Conservation (phyloP, 2,888 invertebrate species). For the Litoditis marina region DNA sequence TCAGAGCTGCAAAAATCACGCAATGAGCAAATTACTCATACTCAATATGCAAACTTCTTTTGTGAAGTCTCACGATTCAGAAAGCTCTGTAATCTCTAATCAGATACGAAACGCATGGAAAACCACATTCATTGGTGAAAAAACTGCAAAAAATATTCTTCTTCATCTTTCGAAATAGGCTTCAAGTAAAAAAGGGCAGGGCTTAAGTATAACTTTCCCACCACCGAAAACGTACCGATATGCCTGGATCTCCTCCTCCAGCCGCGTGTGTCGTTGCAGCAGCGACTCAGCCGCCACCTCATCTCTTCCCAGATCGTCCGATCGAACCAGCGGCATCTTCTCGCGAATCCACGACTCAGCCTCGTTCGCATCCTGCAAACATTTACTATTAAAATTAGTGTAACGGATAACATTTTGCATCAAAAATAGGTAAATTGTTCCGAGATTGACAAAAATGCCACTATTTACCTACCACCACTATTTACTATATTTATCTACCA, state of each 20-base stretch:
- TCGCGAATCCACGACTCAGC: conserved; percentile 96
- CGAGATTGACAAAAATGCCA: too few relatives aligned
- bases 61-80: too few relatives aligned
- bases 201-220: neutral
- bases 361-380: conserved; percentile 81
- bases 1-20: conserved; percentile 30
- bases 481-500: too few relatives aligned
- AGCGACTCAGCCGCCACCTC: conserved; percentile 52
- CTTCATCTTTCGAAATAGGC: neutral
- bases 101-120: too few relatives aligned
- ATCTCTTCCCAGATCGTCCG: conserved; percentile 79
- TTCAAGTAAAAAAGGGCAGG: neutral
- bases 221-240: conserved; percentile 36
- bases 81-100: too few relatives aligned
- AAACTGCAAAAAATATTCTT: too few relatives aligned
- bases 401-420: too few relatives aligned
- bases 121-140: too few relatives aligned
- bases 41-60: too few relatives aligned
- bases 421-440: too few relatives aligned
- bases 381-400: conserved; percentile 9
- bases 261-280: conserved; percentile 64
- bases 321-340: conserved; percentile 83
- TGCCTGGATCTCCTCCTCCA: conserved; percentile 58
- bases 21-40: neutral
- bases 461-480: too few relatives aligned